Evolutionary conservation across 1,140 invertebrate species (phyloP).

Genomic region (Apis laboriosa): DNA sequence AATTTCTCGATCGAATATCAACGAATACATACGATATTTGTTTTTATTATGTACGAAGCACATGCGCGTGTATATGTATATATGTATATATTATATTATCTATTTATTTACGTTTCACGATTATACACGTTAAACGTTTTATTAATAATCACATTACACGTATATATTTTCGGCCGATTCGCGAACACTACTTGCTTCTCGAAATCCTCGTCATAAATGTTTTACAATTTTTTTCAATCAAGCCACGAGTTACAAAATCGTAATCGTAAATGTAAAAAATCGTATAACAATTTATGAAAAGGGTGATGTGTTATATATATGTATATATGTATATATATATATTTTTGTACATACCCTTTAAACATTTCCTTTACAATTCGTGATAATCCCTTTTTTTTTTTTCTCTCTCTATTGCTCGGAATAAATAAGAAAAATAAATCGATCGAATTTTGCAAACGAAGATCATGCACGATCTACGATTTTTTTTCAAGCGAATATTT

Average conservation of each 20-base stretch:
- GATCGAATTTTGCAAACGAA: not conserved
- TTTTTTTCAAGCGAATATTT: not conserved
- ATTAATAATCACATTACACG: constrained; percentile 61
- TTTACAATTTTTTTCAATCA: constrained; percentile 14
- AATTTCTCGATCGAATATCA: not conserved
- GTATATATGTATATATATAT: not conserved
- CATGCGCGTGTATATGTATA: not conserved
- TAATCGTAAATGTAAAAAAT: not conserved
- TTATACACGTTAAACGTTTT: not conserved
- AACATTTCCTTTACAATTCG: constrained; percentile 12
- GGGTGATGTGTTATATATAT: not conserved
- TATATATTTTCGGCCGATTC: constrained; percentile 70
- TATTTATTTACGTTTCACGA: not conserved
- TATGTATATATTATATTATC: not conserved
- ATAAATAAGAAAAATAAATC: not conserved
- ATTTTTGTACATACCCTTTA: constrained; percentile 11
- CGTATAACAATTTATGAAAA: constrained; percentile 6
- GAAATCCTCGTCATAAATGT: constrained; percentile 28
- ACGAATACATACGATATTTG: not conserved
- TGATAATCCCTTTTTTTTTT: not conserved
- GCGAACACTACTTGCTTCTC: constrained; percentile 73
- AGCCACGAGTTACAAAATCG: not conserved
- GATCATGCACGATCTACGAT: not conserved
- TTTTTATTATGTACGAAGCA: not conserved
- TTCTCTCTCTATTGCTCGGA: not conserved